These are phyloP conservation scores for Alaudala cheleensis DNA, from an alignment of 2,113 vertebrate genomes.

Conservation along the genomic window DNA sequence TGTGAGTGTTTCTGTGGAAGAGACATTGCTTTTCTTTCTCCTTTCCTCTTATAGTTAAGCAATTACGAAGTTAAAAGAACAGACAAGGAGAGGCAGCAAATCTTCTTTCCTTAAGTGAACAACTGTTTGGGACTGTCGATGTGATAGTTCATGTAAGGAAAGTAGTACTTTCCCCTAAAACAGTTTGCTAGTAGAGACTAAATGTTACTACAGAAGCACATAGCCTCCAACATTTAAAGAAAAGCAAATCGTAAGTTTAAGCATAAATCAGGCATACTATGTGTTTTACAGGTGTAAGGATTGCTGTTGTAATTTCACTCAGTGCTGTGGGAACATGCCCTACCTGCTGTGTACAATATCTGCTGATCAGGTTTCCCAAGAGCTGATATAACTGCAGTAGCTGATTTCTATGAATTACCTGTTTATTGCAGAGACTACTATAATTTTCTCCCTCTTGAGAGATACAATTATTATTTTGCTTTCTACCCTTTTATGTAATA, in stretches of 20 bases:
- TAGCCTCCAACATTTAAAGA: not conserved
- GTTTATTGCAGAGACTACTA: not conserved
- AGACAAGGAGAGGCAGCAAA: not conserved
- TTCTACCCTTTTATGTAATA: not conserved
- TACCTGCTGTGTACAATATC: not conserved
- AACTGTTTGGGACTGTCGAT: not conserved
- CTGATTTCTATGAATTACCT: not conserved
- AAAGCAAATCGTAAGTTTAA: not conserved
- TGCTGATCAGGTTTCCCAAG: not conserved
- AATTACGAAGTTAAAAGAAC: not conserved
- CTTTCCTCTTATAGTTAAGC: not conserved
- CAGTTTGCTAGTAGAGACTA: not conserved
- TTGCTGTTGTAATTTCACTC: not conserved
- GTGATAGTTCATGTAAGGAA: not conserved
- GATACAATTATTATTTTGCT: not conserved
- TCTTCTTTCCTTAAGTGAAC: not conserved
- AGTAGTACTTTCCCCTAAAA: not conserved
- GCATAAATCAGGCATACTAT: not conserved
- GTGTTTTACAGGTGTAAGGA: not conserved
- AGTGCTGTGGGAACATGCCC: not conserved
- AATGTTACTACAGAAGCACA: not conserved
- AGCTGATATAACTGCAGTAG: not conserved
- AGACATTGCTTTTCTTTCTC: not conserved
- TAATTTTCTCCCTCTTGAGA: constrained; percentile 10
- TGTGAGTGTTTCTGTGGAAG: not conserved